Evolutionary conservation across 1,140 invertebrate genomes (phyloP), one percentile per base, ranked within the genome.

Genomic region (Anastrepha ludens): DNA sequence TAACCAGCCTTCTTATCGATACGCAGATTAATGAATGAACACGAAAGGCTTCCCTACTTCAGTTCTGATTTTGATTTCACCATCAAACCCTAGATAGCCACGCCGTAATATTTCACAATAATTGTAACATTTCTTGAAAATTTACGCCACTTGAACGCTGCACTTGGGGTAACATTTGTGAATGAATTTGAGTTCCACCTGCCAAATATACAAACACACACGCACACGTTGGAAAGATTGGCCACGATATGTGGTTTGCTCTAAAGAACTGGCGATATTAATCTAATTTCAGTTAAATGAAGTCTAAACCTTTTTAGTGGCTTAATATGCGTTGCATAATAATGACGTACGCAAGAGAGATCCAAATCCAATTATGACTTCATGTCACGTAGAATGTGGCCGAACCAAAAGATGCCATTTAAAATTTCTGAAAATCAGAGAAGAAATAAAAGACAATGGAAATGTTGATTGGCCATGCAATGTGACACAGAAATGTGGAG

Each of bases 281-380:
- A 74, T 74, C 70, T 74, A 74, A 74, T 74, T 74, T 74, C 70
- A 44, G 70, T n/a, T 74, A 74, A 74, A 74, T 74, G 44, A 74
- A 74, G 70, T 50, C 70, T 17, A 47, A 74, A 74, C 70, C 70
- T 74, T 74, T 74, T 74, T 47, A 74, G 70, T 50, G 17, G 0
- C 70, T 6, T 5, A 44, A 41, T 13, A 50, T n/a, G 70, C n/a
- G 44, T 74, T 74, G 44, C 70, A 50, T 50, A 74, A 74, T 17
- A 74, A 74, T 65, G n/a, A 2, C n/a, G 50, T 55, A 15, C 60
- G 15, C 3, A 74, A 17, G 15, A 74, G 6, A 67, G 9, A 13
- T 20, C 47, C 9, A 44, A 15, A 74, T 13, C n/a, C 39, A 74
- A 15, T 74, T 74, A 74, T 13, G 70, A 17, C 44, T 74, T 39